A percentile compares a stretch with the other conserved stretches of the same genome.
Evolutionary conservation across 1,140 invertebrate species (phyloP).

Genomic region (Ceratitis capitata): DNA sequence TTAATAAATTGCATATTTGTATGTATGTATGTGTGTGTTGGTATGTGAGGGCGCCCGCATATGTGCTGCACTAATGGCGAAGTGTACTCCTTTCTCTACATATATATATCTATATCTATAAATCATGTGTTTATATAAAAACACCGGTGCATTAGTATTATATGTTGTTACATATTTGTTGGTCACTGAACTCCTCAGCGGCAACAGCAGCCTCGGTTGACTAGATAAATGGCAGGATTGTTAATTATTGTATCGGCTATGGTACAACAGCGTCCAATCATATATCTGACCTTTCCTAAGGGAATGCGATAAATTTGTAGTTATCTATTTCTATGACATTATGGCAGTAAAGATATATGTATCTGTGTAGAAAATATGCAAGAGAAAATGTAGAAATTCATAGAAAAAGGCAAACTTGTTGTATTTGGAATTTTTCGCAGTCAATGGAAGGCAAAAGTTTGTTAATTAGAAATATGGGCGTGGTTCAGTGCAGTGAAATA

Average conservation of each 20-base stretch:
- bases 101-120: no score
- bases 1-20: slow-evolving; percentile 7
- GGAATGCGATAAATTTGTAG: background rate
- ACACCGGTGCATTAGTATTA: background rate
- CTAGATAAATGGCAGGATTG: slow-evolving; percentile 12
- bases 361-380: background rate
- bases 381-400: background rate
- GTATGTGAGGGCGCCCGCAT: background rate
- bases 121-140: background rate
- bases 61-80: background rate
- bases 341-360: background rate
- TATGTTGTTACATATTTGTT: background rate
- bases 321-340: background rate
- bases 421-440: background rate
- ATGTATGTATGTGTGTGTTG: background rate
- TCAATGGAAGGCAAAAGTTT: background rate
- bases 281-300: background rate
- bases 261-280: background rate
- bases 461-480: slow-evolving; percentile 1
- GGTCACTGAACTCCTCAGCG: no score
- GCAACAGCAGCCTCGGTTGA: background rate
- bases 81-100: background rate
- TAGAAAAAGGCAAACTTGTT: background rate
- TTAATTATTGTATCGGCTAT: slow-evolving; percentile 18
- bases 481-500: background rate